phyloP scores from a whole-genome alignment of 2,113 vertebrate genomes.

The Aptenodytes patagonicus region DNA sequence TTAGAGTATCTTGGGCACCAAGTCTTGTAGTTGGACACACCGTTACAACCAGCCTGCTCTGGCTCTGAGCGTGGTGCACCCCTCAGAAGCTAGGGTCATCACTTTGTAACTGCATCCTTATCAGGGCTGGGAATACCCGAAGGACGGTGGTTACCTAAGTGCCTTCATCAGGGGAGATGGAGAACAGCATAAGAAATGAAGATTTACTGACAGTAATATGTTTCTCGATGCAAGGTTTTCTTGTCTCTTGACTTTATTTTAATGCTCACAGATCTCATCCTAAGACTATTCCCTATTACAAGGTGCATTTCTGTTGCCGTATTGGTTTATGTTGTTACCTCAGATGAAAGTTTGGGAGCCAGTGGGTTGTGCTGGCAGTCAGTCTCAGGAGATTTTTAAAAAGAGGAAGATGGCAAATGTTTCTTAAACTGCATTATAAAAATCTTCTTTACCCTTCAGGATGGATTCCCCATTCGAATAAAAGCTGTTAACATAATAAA shows the following conservation, averaged over 20 bases:
- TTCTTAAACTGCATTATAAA: constrained; percentile 14
- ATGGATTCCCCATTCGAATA: constrained; percentile 97
- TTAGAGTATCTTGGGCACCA: not conserved
- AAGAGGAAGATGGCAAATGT: not conserved
- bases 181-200: not conserved
- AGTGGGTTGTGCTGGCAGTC: not conserved
- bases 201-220: not conserved
- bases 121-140: not conserved
- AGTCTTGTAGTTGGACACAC: not conserved
- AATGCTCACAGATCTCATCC: not conserved
- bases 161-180: not conserved
- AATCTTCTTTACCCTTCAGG: constrained; percentile 71
- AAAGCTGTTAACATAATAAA: constrained; percentile 98
- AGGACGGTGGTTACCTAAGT: not conserved
- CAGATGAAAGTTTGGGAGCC: not conserved
- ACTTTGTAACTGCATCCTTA: not conserved
- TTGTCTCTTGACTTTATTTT: not conserved
- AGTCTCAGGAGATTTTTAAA: not conserved
- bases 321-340: not conserved
- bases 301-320: not conserved
- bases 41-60: not conserved
- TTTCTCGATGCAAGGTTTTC: not conserved
- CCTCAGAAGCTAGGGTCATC: not conserved
- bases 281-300: not conserved
- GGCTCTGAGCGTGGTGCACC: not conserved